These are phyloP conservation scores for Plagiodera versicolora DNA, from an alignment of 2,888 invertebrate genomes.

Conservation along the genomic window DNA sequence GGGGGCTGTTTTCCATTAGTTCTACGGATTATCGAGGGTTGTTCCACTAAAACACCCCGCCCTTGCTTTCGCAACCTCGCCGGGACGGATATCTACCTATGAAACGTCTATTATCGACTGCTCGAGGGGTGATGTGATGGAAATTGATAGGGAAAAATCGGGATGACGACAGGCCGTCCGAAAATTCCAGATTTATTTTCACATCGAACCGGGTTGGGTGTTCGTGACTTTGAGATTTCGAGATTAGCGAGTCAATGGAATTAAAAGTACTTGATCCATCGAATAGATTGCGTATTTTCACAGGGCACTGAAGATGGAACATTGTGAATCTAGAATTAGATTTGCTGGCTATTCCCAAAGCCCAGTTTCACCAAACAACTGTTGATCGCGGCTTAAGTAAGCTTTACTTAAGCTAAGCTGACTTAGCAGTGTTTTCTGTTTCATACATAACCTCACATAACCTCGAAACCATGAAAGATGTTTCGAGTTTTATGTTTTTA, in stretches of 20 bases:
- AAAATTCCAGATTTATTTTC: not conserved
- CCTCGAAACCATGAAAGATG: no score
- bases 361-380: no score
- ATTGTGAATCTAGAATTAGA: no score
- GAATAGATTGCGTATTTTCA: no score
- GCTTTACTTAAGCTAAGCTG: no score
- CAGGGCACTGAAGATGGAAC: no score
- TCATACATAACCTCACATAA: no score
- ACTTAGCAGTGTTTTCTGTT: no score
- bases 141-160: slow-evolving; percentile 36
- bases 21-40: slow-evolving; percentile 47
- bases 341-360: no score
- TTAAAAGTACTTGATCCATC: no score
- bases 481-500: no score
- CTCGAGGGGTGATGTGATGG: slow-evolving; percentile 32
- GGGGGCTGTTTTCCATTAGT: slow-evolving; percentile 51
- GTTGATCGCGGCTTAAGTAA: no score
- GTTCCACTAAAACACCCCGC: slow-evolving; percentile 40
- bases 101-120: slow-evolving; percentile 37
- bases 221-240: slow-evolving; percentile 6
- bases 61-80: slow-evolving; percentile 36
- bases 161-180: slow-evolving; percentile 33
- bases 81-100: slow-evolving; percentile 36
- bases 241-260: slow-evolving; percentile 1
- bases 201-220: slow-evolving; percentile 13